Conservation (phyloP, 1,140 invertebrate species). For the Delia radicum region DNA sequence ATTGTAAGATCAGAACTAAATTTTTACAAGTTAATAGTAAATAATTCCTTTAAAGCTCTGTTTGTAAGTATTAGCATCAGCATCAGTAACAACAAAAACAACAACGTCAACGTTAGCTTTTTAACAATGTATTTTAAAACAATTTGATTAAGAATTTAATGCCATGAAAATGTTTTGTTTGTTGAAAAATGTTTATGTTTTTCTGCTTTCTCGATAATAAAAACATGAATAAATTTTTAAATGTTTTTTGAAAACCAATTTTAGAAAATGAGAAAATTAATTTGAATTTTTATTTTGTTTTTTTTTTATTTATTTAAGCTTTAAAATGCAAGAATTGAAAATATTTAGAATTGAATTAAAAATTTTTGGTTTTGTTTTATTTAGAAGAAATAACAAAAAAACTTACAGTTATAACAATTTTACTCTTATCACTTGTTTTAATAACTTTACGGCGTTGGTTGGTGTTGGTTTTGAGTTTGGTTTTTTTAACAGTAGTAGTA, state of each 20-base stretch:
- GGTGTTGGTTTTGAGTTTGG: constrained; percentile 12
- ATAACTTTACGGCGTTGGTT: constrained; percentile 1
- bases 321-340: neutral
- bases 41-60: neutral
- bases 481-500: neutral
- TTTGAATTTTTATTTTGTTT: neutral
- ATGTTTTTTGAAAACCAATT: neutral
- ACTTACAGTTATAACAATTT: constrained; percentile 19
- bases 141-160: constrained; percentile 5
- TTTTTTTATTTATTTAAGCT: neutral
- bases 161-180: neutral
- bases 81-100: neutral
- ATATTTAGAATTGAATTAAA: neutral
- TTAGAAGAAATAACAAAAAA: constrained; percentile 7
- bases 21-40: too few relatives aligned
- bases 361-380: too few relatives aligned
- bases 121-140: neutral
- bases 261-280: neutral
- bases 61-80: neutral
- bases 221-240: constrained; percentile 1
- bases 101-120: neutral
- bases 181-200: too few relatives aligned
- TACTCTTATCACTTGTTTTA: constrained; percentile 11
- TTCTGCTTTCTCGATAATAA: neutral
- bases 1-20: too few relatives aligned